Evolutionary conservation across 2,113 vertebrate species (phyloP).

Genomic region (Scortum barcoo): DNA sequence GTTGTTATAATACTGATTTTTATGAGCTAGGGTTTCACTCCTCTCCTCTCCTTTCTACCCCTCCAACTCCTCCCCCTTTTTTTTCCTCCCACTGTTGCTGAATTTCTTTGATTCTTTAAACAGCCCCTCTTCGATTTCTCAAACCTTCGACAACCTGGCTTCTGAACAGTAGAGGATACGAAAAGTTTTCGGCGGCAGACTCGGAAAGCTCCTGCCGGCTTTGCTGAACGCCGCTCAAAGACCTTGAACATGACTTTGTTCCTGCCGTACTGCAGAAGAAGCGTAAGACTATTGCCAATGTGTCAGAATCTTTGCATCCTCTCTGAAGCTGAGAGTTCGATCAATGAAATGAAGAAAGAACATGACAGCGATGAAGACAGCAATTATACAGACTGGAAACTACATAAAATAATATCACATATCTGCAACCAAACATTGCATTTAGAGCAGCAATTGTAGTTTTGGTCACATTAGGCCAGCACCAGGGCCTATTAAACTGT

Average conservation of each 20-base stretch:
- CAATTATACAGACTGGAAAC: slow-evolving; percentile 28
- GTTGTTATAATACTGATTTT: slow-evolving; percentile 88
- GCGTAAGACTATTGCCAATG: slow-evolving; percentile 21
- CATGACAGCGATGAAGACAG: slow-evolving; percentile 11
- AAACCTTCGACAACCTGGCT: slow-evolving; percentile 49
- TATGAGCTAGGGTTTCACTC: slow-evolving; percentile 79
- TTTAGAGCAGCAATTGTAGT: slow-evolving; percentile 42
- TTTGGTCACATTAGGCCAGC: slow-evolving; percentile 67
- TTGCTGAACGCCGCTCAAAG: slow-evolving; percentile 48
- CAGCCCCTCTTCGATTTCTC: slow-evolving; percentile 36
- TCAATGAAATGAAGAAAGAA: slow-evolving; percentile 31
- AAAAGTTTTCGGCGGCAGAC: slow-evolving; percentile 48
- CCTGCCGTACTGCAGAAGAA: slow-evolving; percentile 33
- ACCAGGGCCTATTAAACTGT: slow-evolving; percentile 62
- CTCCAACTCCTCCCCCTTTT: not conserved
- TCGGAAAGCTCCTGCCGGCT: slow-evolving; percentile 41
- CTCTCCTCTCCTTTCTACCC: slow-evolving; percentile 38
- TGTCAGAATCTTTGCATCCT: slow-evolving; percentile 32
- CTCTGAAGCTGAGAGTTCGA: slow-evolving; percentile 36
- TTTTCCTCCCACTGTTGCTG: not conserved
- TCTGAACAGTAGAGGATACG: slow-evolving; percentile 28
- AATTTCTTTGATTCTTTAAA: slow-evolving; percentile 53
- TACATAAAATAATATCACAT: slow-evolving; percentile 1
- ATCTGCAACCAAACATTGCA: slow-evolving; percentile 33
- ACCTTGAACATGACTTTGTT: slow-evolving; percentile 59